These are phyloP conservation scores for Drosophila monieri DNA, from an alignment of 2,888 invertebrate species.

Conservation along the genomic window DNA sequence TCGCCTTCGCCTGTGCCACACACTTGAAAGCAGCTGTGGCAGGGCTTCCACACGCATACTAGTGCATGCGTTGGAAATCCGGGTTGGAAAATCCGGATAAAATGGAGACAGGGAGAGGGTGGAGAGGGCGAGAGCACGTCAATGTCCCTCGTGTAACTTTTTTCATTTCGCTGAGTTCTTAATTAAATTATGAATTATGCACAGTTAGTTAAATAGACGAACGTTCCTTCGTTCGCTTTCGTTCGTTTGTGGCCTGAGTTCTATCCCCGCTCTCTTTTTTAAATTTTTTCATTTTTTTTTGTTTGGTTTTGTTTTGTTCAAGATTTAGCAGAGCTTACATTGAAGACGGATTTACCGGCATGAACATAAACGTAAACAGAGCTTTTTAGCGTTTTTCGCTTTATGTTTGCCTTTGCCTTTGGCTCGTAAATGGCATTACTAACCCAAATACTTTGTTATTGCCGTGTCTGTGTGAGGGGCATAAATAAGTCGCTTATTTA, in stretches of 20 bases:
- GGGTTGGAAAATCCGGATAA: slow-evolving; percentile 18
- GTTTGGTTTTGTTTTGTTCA: slow-evolving; percentile 30
- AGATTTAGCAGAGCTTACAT: slow-evolving; percentile 64
- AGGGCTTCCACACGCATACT: slow-evolving; percentile 58
- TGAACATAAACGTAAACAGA: slow-evolving; percentile 38
- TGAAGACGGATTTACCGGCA: slow-evolving; percentile 71
- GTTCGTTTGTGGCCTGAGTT: neutral
- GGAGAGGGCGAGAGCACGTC: slow-evolving; percentile 19
- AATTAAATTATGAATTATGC: slow-evolving; percentile 83
- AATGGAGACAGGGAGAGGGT: slow-evolving; percentile 14
- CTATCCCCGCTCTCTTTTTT: slow-evolving; percentile 5
- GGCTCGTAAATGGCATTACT: slow-evolving; percentile 81
- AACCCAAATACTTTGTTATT: slow-evolving; percentile 80
- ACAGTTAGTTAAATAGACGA: slow-evolving; percentile 83
- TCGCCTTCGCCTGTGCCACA: slow-evolving; percentile 9
- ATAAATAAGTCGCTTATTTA: slow-evolving; percentile 79
- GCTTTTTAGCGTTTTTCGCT: slow-evolving; percentile 52
- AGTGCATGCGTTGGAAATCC: slow-evolving; percentile 1
- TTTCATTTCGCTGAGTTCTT: slow-evolving; percentile 82
- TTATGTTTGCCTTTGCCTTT: slow-evolving; percentile 62
- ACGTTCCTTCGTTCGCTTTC: slow-evolving; percentile 31
- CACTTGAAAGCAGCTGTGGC: slow-evolving; percentile 65
- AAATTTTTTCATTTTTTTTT: slow-evolving; percentile 1
- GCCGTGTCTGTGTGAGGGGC: slow-evolving; percentile 48
- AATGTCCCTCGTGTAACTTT: slow-evolving; percentile 77